phyloP scores from a whole-genome alignment of 2,888 invertebrate genomes.

The Drosophila mimetica region DNA sequence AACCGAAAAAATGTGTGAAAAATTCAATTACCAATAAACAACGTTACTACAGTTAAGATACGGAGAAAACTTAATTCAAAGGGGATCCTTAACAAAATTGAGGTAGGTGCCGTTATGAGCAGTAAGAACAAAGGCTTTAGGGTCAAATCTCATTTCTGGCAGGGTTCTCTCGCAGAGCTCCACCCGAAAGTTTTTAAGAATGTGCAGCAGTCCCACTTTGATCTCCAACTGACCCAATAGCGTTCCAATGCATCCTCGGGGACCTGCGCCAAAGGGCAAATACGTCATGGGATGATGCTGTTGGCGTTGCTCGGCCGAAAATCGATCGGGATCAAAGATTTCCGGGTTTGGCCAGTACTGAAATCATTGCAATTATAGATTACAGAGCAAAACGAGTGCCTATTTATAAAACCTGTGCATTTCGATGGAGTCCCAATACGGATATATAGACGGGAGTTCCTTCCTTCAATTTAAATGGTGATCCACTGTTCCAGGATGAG shows the following conservation, averaged over 20 bases:
- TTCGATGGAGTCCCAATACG: conserved; percentile 79
- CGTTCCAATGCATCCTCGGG: conserved; percentile 80
- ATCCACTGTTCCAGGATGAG: conserved; percentile 54
- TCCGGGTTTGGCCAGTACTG: conserved; percentile 79
- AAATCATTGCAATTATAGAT: not conserved
- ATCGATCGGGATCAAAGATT: conserved; percentile 80
- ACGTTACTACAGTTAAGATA: conserved; percentile 10
- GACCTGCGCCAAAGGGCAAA: conserved; percentile 80
- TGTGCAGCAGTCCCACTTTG: conserved; percentile 78
- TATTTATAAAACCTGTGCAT: conserved; percentile 69
- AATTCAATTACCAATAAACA: conserved; percentile 68
- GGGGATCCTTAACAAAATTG: conserved; percentile 68
- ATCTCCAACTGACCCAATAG: conserved; percentile 78
- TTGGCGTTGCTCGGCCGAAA: conserved; percentile 50
- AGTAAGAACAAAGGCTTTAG: conserved; percentile 75
- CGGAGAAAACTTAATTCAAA: conserved; percentile 23
- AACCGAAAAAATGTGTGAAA: conserved; percentile 55
- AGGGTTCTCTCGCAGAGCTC: conserved; percentile 60
- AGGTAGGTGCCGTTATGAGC: conserved; percentile 78
- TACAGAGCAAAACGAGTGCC: not conserved
- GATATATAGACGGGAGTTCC: conserved; percentile 82
- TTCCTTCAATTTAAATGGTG: conserved; percentile 57
- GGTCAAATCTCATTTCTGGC: conserved; percentile 73
- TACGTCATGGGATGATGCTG: conserved; percentile 54
- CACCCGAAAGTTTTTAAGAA: conserved; percentile 78